Percentiles rank a stretch among this genome's conserved stretches.
Conservation (phyloP, 2,113 vertebrate species). For the Crotalus viridis region DNA sequence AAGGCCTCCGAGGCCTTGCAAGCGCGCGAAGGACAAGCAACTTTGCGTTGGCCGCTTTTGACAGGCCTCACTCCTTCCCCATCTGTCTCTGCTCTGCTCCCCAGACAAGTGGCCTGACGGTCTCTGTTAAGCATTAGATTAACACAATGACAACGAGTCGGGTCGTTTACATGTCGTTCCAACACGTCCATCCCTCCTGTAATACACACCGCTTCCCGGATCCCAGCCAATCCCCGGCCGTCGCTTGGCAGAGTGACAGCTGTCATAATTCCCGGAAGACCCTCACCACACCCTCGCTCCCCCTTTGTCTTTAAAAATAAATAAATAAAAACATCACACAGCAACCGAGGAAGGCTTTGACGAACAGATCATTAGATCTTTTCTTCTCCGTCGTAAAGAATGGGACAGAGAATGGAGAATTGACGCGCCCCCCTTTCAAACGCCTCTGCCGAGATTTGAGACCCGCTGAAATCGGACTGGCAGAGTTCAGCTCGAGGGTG, state of each 20-base stretch:
- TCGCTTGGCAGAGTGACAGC: too few species aligned
- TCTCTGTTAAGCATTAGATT: conserved; percentile 5
- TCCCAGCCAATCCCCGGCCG: too few species aligned
- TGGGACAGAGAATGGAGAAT: not conserved
- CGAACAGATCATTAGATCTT: not conserved
- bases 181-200: conserved; percentile 5
- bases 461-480: not conserved
- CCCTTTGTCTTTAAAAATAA: not conserved
- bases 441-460: not conserved
- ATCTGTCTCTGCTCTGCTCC: conserved; percentile 7
- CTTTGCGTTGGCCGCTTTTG: not conserved
- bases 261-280: too few species aligned
- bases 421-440: too few species aligned
- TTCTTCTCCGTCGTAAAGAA: not conserved
- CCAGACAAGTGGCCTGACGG: conserved; percentile 6
- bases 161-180: conserved; percentile 16
- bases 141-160: conserved; percentile 1
- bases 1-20: not conserved
- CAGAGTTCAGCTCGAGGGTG: not conserved
- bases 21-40: too few species aligned
- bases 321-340: too few species aligned
- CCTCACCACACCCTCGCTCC: not conserved
- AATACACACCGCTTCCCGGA: not conserved
- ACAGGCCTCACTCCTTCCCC: not conserved
- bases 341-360: not conserved